Evolutionary conservation across 2,113 vertebrate genomes (phyloP).

Genomic region (Megaceryle torquata): DNA sequence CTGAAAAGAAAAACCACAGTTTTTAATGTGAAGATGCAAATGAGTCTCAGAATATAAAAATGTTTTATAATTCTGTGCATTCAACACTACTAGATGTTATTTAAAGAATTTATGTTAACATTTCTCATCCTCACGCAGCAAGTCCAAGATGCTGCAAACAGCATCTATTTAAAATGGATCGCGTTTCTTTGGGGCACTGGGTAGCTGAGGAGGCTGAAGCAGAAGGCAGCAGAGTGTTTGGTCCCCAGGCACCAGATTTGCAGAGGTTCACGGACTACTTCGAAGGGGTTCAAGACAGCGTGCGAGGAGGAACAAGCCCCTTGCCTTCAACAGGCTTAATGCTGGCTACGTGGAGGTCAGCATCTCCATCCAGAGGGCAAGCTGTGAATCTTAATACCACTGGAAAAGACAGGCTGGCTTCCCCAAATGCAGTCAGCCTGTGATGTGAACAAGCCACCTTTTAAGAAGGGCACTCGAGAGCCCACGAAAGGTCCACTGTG

Average conservation of each 20-base stretch:
- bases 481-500: not conserved
- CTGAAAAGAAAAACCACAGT: conserved; percentile 54
- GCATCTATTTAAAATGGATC: conserved; percentile 7
- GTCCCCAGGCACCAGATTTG: not conserved
- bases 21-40: conserved; percentile 65
- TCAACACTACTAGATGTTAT: conserved; percentile 53
- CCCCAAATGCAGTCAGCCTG: not conserved
- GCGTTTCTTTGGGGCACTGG: not conserved
- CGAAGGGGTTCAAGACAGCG: not conserved
- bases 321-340: not conserved
- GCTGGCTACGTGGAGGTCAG: not conserved
- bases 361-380: not conserved
- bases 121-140: conserved; percentile 48
- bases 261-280: not conserved
- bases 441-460: not conserved
- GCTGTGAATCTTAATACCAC: not conserved
- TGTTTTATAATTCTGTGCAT: conserved; percentile 64
- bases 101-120: conserved; percentile 63
- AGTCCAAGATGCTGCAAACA: conserved; percentile 49
- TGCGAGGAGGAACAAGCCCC: not conserved
- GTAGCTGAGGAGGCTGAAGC: not conserved
- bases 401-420: rapidly evolving
- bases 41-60: conserved; percentile 62
- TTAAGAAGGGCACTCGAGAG: not conserved
- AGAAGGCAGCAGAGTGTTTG: not conserved